Evolutionary conservation across 2,888 invertebrate species (phyloP).

Genomic region (Alsophila aescularia): DNA sequence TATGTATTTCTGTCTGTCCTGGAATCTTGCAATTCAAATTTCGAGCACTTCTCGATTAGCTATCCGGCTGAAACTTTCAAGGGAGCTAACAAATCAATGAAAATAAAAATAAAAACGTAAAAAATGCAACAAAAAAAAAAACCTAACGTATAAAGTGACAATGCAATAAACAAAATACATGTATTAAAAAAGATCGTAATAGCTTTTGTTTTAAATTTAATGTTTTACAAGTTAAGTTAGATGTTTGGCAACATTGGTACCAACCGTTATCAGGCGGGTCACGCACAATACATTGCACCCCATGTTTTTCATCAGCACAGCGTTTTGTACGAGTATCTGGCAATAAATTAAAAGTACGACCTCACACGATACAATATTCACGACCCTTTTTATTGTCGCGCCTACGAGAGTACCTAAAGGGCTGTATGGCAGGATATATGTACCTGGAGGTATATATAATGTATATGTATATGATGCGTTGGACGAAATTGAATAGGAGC

Average conservation of each 20-base stretch:
- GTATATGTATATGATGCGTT: slow-evolving; percentile 20
- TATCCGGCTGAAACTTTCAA: too few species aligned
- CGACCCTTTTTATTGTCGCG: slow-evolving; percentile 38
- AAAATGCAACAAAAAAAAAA: too few species aligned
- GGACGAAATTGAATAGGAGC: slow-evolving; percentile 35
- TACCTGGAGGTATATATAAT: slow-evolving; percentile 1
- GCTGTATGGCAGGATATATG: slow-evolving; percentile 12
- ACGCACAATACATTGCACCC: not conserved
- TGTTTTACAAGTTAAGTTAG: too few species aligned
- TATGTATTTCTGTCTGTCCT: too few species aligned
- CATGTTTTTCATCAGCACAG: slow-evolving; percentile 30
- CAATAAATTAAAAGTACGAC: slow-evolving; percentile 36
- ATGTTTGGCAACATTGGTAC: not conserved
- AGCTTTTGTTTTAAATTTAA: too few species aligned
- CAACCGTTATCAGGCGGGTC: not conserved
- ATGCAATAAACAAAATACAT: too few species aligned
- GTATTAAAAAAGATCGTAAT: too few species aligned
- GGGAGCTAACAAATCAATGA: too few species aligned
- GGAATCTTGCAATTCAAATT: too few species aligned
- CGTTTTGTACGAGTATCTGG: slow-evolving; percentile 24
- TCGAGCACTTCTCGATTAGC: too few species aligned
- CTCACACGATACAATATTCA: slow-evolving; percentile 34
- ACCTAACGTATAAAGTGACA: too few species aligned
- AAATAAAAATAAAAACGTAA: too few species aligned
- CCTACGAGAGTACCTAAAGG: slow-evolving; percentile 30